Percentiles rank a stretch among this genome's conserved stretches.
These are phyloP conservation scores for Idaea aversata DNA, from an alignment of 2,888 invertebrate genomes.

Conservation along the genomic window DNA sequence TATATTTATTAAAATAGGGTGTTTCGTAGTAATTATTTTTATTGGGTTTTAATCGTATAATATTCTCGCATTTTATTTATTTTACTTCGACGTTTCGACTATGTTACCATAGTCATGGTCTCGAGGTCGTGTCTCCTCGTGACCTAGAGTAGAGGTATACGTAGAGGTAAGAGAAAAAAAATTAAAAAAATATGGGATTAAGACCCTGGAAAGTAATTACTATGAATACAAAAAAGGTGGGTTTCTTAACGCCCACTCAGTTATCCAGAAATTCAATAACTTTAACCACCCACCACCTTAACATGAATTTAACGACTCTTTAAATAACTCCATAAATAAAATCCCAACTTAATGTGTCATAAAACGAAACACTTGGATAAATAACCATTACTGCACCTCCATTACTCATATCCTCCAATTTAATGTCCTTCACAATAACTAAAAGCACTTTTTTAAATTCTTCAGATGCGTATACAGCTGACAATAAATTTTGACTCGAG, in stretches of 20 bases:
- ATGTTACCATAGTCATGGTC: too few relatives aligned
- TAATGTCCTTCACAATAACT: conserved; percentile 35
- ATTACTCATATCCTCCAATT: conserved; percentile 37
- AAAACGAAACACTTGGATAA: conserved; percentile 60
- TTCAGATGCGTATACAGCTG: conserved; percentile 41
- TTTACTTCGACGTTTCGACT: too few relatives aligned
- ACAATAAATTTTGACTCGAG: conserved; percentile 52
- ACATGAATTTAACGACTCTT: conserved; percentile 49
- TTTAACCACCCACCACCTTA: conserved; percentile 39
- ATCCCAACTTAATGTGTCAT: conserved; percentile 52
- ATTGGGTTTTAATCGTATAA: too few relatives aligned
- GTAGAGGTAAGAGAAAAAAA: too few relatives aligned
- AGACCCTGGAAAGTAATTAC: too few relatives aligned
- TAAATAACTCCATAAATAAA: conserved; percentile 56
- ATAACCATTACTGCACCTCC: conserved; percentile 35
- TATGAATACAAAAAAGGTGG: too few relatives aligned
- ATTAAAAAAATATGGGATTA: too few relatives aligned
- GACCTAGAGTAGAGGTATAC: too few relatives aligned
- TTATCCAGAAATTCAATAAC: conserved; percentile 10
- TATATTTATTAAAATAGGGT: background rate
- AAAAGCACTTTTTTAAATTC: conserved; percentile 26
- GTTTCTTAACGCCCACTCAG: background rate
- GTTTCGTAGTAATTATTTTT: background rate
- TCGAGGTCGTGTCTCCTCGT: too few relatives aligned
- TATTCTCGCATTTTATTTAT: too few relatives aligned